Percentiles rank a stretch among this genome's conserved stretches.
Conservation (phyloP, 2,797 vertebrate species). For the Tachyglossus aculeatus region DNA sequence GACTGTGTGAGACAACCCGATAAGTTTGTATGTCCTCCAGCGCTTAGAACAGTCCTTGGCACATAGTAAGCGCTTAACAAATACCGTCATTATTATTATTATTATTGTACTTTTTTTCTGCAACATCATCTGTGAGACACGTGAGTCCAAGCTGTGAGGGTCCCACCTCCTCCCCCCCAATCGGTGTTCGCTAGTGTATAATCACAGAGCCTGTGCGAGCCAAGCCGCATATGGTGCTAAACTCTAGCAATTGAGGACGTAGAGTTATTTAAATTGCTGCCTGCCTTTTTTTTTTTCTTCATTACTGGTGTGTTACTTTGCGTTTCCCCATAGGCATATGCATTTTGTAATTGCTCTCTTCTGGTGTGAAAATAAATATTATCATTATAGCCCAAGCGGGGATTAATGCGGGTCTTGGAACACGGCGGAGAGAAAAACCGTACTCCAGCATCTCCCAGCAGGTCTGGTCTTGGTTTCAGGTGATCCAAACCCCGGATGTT, state of each 20-base stretch:
- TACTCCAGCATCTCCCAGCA: conserved; percentile 17
- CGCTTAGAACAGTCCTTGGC: too few relatives aligned
- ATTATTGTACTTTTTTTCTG: neutral
- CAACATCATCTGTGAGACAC: neutral
- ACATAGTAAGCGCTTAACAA: too few relatives aligned
- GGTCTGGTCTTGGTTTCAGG: conserved; percentile 63
- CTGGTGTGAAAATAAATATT: conserved; percentile 48
- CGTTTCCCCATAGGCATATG: conserved; percentile 53
- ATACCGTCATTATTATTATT: too few relatives aligned
- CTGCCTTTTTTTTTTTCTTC: conserved; percentile 57
- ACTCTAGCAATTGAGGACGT: conserved; percentile 60
- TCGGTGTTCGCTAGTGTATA: conserved; percentile 41
- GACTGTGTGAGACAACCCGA: too few relatives aligned
- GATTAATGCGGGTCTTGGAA: conserved; percentile 14
- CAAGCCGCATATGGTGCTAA: conserved; percentile 40
- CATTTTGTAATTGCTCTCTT: conserved; percentile 56
- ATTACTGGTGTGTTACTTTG: conserved; percentile 37
- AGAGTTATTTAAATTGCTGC: conserved; percentile 62
- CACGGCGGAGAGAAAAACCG: rapidly evolving
- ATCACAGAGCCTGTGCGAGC: conserved; percentile 51
- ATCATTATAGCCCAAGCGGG: conserved; percentile 24
- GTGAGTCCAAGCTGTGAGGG: neutral
- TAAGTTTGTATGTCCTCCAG: too few relatives aligned
- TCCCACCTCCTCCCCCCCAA: neutral
- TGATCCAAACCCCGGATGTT: conserved; percentile 64